Evolutionary conservation across 2,113 vertebrate genomes (phyloP), one percentile per base, ranked within the genome.

Genomic region (Phylloscopus trochilus): DNA sequence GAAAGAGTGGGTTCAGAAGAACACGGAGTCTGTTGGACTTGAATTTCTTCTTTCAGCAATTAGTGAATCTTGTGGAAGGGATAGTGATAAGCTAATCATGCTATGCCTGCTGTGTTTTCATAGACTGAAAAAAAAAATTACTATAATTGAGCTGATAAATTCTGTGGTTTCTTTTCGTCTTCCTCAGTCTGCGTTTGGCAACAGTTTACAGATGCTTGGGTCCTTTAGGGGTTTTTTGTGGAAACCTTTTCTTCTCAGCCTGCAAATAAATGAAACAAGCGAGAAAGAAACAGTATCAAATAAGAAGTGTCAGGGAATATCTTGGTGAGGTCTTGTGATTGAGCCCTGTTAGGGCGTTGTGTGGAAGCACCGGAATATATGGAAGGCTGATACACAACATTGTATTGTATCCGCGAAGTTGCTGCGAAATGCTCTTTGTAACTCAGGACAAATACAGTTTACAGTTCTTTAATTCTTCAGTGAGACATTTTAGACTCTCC

Each of bases 131-230:
- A 89, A 86, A 94, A 89, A 92, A 17, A 19, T 30, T 84, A 7
- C 77, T 84, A 28, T 87, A 91, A 81, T 94, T 47, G 84, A 82
- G 56, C 78, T 87, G 95, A 96, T 95, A 96, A 95, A 91, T 91
- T 91, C 56, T 89, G 73, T 78, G 81, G 69, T 3, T 3, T 83
- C 82, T 23, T 77, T 73, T 67, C 1, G 0, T 68, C 56, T 95
- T 77, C 55, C 80, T 77, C 84, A 59, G 73, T 81, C 89, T 92
- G 69, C 5, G 2, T 92, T 92, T 91, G 84, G 74, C 81, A 78
- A 21, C 76, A 82, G 56, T 28, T 78, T 89, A 23, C 43, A 44
- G 60, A 44, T 68, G n/a, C 37, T 90, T 58, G 9, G 9, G 60
- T 59, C 39, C 23, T 83, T 66, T 6, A 12, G 39, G 44, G 44